These are phyloP conservation scores for Muricea muricata DNA, from an alignment of 92 coral and sea anemone species.

Conservation along the genomic window DNA sequence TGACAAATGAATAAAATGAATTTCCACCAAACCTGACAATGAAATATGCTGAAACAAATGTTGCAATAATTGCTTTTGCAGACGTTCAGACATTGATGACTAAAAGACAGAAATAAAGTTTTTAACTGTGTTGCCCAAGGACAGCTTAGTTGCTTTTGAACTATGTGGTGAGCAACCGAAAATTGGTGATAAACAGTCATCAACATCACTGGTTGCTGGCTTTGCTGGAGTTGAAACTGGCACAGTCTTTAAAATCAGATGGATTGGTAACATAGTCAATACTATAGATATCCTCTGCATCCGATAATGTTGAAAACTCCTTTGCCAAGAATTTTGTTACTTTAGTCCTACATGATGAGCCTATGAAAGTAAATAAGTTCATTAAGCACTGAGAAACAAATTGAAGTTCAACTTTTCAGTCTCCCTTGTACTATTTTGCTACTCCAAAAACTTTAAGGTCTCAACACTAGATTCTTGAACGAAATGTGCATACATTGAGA, in stretches of 20 bases:
- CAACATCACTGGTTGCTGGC: not conserved
- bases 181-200: not conserved
- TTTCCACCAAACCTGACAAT: not conserved
- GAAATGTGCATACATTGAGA: too few relatives aligned
- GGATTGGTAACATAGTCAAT: not conserved
- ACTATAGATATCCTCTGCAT: not conserved
- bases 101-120: not conserved
- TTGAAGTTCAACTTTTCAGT: not conserved
- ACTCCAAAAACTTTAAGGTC: not conserved
- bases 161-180: constrained; percentile 19
- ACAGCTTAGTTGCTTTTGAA: not conserved
- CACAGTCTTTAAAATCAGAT: not conserved
- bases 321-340: constrained; percentile 4
- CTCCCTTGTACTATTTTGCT: not conserved
- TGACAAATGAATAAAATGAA: constrained; percentile 52
- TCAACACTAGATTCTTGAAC: too few relatives aligned
- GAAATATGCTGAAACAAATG: not conserved
- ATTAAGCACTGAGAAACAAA: not conserved
- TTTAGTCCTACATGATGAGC: constrained; percentile 44
- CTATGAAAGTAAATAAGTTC: constrained; percentile 13
- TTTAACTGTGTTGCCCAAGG: constrained; percentile 24
- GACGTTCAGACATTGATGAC: constrained; percentile 9
- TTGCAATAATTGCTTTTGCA: not conserved
- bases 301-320: not conserved
- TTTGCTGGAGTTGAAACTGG: not conserved